Percentiles rank a stretch among this genome's conserved stretches.
Conservation (phyloP, 2,797 vertebrate genomes). For the Odontamblyopus rebecca region DNA sequence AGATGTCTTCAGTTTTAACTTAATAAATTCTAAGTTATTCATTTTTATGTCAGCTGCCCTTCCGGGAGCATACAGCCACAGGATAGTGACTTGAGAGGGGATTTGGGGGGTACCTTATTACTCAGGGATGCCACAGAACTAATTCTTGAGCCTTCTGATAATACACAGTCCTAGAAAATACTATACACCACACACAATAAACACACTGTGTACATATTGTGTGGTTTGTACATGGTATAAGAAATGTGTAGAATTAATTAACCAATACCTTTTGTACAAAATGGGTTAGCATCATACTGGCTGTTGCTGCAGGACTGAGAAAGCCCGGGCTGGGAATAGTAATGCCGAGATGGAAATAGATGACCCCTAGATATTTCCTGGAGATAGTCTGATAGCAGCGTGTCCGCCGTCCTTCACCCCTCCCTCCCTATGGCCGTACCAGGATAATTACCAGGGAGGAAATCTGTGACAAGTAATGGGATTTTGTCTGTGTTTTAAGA, state of each 20-base stretch:
- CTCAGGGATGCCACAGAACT: no score
- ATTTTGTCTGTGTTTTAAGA: conserved; percentile 75
- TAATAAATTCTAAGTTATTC: no score
- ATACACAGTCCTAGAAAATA: not conserved
- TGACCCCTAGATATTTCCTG: conserved; percentile 62
- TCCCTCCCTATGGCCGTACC: conserved; percentile 64
- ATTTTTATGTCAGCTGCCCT: not conserved
- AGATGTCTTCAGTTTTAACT: not conserved
- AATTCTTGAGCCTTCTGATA: not conserved
- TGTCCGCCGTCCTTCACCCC: conserved; percentile 74
- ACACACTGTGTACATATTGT: not conserved
- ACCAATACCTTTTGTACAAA: not conserved
- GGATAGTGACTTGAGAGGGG: not conserved
- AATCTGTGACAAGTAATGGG: conserved; percentile 76
- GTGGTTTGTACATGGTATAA: not conserved
- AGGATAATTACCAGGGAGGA: conserved; percentile 73
- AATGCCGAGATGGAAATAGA: conserved; percentile 66
- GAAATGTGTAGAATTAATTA: not conserved
- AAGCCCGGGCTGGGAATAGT: conserved; percentile 36
- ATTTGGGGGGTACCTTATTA: not conserved
- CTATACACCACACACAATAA: no score
- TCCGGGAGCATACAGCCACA: not conserved
- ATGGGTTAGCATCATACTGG: conserved; percentile 15
- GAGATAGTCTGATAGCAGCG: conserved; percentile 59
- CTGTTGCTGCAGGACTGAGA: conserved; percentile 23